Percentiles rank a stretch among this genome's conserved stretches.
phyloP scores from a whole-genome alignment of 1,140 invertebrate genomes.

The Bombus polaris region DNA sequence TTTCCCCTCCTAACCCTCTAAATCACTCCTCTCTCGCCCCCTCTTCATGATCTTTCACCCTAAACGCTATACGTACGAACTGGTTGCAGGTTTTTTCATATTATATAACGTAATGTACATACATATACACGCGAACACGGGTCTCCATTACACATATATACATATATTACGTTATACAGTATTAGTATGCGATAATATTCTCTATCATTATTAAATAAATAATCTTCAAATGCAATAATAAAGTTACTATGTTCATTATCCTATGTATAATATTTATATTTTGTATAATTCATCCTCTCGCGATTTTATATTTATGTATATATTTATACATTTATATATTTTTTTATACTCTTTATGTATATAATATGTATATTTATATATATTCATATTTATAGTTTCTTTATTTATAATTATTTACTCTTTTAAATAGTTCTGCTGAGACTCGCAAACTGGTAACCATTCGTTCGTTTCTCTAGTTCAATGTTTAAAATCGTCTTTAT shows the following conservation, averaged over 20 bases:
- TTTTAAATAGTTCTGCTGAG: conserved; percentile 72
- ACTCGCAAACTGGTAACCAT: conserved; percentile 77
- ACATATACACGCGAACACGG: background rate
- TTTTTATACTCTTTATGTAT: conserved; percentile 69
- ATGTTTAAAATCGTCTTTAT: conserved; percentile 12
- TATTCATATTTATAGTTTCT: conserved; percentile 70
- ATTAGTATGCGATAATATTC: conserved; percentile 72
- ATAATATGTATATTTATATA: conserved; percentile 71
- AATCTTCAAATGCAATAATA: conserved; percentile 82
- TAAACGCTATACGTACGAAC: conserved; percentile 55
- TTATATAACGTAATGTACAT: conserved; percentile 39
- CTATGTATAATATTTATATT: conserved; percentile 74
- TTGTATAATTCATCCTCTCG: conserved; percentile 71
- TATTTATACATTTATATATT: conserved; percentile 66
- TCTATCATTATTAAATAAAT: conserved; percentile 80
- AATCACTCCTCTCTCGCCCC: background rate
- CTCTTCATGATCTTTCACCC: background rate
- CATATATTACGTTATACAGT: conserved; percentile 74
- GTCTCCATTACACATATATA: conserved; percentile 36
- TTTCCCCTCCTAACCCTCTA: conserved; percentile 4
- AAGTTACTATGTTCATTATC: conserved; percentile 75
- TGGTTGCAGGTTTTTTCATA: conserved; percentile 55
- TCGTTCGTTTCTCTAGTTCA: conserved; percentile 60
- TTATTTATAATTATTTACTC: conserved; percentile 73
- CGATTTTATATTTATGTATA: conserved; percentile 70